These are phyloP conservation scores for Cantharis rustica DNA, from an alignment of 2,888 invertebrate genomes.

Conservation along the genomic window DNA sequence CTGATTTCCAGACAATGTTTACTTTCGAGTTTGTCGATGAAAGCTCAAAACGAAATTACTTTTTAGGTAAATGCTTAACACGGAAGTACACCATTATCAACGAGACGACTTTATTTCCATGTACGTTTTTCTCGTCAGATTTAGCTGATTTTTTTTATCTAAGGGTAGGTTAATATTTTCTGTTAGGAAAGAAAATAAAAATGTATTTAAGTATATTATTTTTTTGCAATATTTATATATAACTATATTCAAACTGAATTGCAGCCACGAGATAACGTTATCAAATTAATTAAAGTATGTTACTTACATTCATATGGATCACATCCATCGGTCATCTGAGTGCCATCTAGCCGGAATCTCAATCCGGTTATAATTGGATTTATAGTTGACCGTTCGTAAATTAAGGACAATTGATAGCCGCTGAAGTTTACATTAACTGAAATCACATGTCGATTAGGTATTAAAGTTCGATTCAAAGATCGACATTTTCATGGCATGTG, in stretches of 20 bases:
- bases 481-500: neutral
- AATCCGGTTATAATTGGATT: constrained; percentile 23
- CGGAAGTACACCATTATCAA: too few species aligned
- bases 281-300: neutral
- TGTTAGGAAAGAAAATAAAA: neutral
- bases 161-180: neutral
- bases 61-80: too few species aligned
- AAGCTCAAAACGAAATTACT: too few species aligned
- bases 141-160: neutral
- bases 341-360: constrained; percentile 32
- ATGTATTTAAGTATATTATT: neutral
- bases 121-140: too few species aligned
- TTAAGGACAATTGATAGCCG: constrained; percentile 26
- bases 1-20: too few species aligned
- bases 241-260: neutral
- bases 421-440: constrained; percentile 32
- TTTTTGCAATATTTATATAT: neutral
- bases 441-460: constrained; percentile 17
- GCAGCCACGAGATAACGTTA: neutral
- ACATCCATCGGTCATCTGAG: constrained; percentile 33
- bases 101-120: too few species aligned
- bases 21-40: too few species aligned
- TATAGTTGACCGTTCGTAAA: constrained; percentile 29
- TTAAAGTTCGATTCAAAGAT: constrained; percentile 2
- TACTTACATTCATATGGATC: constrained; percentile 22